Evolutionary conservation across 1,140 invertebrate species (phyloP), one percentile per base, ranked within the genome.

Genomic region (Gerris buenoi): DNA sequence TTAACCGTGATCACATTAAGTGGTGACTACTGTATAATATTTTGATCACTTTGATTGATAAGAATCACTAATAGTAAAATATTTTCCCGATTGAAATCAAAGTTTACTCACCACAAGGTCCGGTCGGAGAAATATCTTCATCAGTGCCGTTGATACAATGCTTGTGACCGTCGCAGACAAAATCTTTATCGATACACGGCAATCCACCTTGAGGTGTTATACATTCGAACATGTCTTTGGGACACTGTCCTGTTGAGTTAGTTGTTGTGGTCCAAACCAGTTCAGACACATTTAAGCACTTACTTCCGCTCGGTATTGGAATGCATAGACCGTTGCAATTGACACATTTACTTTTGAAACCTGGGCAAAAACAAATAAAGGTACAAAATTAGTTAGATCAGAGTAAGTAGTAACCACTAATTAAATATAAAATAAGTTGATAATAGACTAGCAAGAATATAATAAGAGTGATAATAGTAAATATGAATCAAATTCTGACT

Each of bases 61-160:
- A n/a, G n/a, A n/a, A n/a, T n/a, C n/a, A n/a, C n/a, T n/a, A n/a
- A n/a, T n/a, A n/a, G n/a, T n/a, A 13, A n/a, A n/a, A n/a, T n/a
- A n/a, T n/a, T n/a, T n/a, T n/a, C n/a, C n/a, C n/a, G n/a, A n/a
- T n/a, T n/a, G n/a, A n/a, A n/a, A n/a, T n/a, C n/a, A n/a, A n/a
- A n/a, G 62, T 64, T 13, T 28, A 23, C n/a, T 27, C 27, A 25
- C 25, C 1, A 28, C 65, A 29, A 65, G 26, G 67, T 1, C 56
- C 27, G 27, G 69, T 56, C 63, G 77, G 77, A 73, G 83, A 85
- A 58, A 80, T 79, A 0, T 73, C 22, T 73, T 86, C 84, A 70
- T 85, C 84, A 1, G 78, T 77, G 25, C 78, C 79, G 72, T 87
- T 85, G 27, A 76, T 76, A 69, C 86, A 87, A 63, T 87, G 83